Evolutionary conservation across 2,888 invertebrate species (phyloP), one percentile per base, ranked within the genome.

Genomic region (Tetropium fuscum): DNA sequence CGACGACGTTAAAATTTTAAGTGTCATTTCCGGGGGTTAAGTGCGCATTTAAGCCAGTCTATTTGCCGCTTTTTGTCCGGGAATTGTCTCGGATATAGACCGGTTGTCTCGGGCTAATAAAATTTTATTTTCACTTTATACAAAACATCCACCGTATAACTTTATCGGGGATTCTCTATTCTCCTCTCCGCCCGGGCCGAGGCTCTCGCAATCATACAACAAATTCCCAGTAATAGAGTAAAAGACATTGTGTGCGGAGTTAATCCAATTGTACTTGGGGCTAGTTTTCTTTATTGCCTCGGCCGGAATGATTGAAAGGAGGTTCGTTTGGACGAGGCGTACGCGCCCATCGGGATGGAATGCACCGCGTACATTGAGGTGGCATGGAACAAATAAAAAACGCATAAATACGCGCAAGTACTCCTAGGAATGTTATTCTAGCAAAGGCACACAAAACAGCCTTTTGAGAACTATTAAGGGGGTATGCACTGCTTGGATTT

Each of bases 241-340:
- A 63, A 66, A 62, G 59, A 62, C 64, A 64, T 64, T 66, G 64
- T 64, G 60, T 64, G 56, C 64, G 49, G 47, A 60, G 60, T 57
- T 62, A 66, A 66, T 66, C 66, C 66, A 66, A 66, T 63, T 63
- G 60, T 63, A 66, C 63, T 66, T 60, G 54, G 54, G 61, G 58
- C 58, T 60, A 64, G 64, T 66, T 62, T 61, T 63, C 64, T 67
- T 63, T 64, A 63, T 67, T 63, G 62, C 57, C 45, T 54, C 54
- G 57, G 60, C 44, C 59, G 53, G 60, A 57, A 66, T 61, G 66
- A 66, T 68, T 68, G 69, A 68, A 68, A 66, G 68, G 68, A 64
- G 64, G 66, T 63, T 68, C 68, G 57, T 66, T 68, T 64, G 55
- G 58, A 58, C n/a, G n/a, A n/a, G n/a, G 60, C 63, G 64, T 65